phyloP scores from a whole-genome alignment of 2,797 vertebrate genomes.

The Chelonia mydas region DNA sequence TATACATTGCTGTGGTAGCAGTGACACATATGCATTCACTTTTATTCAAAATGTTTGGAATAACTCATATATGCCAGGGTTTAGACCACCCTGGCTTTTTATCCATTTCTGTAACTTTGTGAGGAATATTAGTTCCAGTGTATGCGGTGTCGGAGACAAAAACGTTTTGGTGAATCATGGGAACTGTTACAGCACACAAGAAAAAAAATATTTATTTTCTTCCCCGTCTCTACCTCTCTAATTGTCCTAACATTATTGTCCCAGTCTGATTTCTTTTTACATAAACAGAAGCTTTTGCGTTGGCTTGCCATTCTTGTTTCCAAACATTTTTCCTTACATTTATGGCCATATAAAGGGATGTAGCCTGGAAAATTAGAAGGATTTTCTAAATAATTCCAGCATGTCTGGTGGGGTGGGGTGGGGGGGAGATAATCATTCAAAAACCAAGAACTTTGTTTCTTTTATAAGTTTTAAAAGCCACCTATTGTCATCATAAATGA shows the following conservation, averaged over 20 bases:
- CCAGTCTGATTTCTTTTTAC: neutral
- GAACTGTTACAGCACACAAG: neutral
- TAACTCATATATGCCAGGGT: neutral
- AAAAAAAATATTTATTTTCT: neutral
- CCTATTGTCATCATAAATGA: neutral
- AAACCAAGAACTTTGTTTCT: neutral
- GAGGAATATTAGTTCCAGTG: neutral
- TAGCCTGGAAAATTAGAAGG: neutral
- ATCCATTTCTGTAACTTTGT: neutral
- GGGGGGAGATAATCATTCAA: neutral
- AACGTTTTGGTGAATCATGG: neutral
- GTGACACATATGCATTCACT: neutral
- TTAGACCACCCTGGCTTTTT: slow-evolving; percentile 10
- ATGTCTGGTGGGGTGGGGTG: neutral
- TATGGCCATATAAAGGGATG: fast-evolving
- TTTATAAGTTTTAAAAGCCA: neutral
- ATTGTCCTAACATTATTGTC: neutral
- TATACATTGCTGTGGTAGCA: neutral
- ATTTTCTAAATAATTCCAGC: neutral
- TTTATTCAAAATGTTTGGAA: slow-evolving; percentile 5
- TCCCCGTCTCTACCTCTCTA: neutral
- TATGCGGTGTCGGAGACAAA: neutral
- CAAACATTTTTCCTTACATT: neutral
- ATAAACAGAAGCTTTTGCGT: neutral
- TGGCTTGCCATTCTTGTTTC: neutral